Percentiles rank a stretch among this genome's conserved stretches.
Conservation (phyloP, 2,113 vertebrate species). For the Elaphurus davidianus region DNA sequence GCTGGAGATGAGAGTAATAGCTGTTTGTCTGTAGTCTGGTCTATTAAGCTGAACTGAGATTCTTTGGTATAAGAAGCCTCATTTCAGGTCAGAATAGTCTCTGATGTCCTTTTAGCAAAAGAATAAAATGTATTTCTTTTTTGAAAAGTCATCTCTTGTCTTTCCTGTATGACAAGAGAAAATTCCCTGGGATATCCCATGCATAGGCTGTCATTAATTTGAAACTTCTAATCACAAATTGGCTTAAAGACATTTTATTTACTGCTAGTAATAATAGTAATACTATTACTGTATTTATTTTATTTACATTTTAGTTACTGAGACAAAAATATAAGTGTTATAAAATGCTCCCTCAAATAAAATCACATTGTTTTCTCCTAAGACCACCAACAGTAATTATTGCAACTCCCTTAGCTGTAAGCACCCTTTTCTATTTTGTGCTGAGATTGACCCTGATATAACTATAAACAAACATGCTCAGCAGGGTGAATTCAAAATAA, state of each 20-base stretch:
- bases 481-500: not conserved
- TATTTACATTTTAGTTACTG: too few species aligned
- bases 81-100: not conserved
- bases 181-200: not conserved
- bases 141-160: not conserved
- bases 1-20: not conserved
- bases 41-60: not conserved
- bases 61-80: not conserved
- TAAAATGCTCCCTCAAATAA: not conserved
- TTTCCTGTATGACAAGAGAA: not conserved
- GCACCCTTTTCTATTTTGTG: not conserved
- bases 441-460: not conserved
- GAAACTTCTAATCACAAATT: not conserved
- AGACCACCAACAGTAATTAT: not conserved
- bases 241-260: slow-evolving; percentile 9
- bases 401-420: not conserved
- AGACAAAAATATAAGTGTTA: not conserved
- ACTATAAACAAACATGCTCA: not conserved
- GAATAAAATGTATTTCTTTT: not conserved
- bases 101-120: not conserved
- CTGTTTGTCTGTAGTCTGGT: not conserved
- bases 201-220: not conserved
- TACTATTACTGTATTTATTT: too few species aligned
- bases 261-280: too few species aligned
- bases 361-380: not conserved